Percentiles rank a stretch among this genome's conserved stretches.
Evolutionary conservation across 2,113 vertebrate genomes (phyloP).

Genomic region (Chroicocephalus ridibundus): DNA sequence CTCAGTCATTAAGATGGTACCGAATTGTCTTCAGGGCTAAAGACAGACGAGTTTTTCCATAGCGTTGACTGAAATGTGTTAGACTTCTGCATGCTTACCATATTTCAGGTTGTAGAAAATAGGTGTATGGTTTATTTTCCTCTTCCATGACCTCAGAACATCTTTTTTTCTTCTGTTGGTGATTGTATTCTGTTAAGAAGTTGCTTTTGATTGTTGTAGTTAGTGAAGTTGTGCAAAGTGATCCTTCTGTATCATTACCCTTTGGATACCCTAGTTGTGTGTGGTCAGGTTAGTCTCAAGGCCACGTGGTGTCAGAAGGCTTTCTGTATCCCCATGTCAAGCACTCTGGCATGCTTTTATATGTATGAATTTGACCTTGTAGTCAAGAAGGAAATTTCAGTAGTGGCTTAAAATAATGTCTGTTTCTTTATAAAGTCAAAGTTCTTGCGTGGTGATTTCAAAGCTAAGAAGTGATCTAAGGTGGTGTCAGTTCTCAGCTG

Average conservation of each 20-base stretch:
- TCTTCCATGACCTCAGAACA: background rate
- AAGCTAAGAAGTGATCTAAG: background rate
- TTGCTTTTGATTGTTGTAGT: background rate
- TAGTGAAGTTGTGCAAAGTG: background rate
- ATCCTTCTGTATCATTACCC: background rate
- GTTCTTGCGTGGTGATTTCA: background rate
- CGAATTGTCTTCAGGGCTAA: background rate
- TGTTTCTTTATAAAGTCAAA: background rate
- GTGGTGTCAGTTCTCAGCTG: background rate
- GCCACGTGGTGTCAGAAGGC: background rate
- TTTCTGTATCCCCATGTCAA: background rate
- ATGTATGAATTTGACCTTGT: background rate
- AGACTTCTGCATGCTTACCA: background rate
- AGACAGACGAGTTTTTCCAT: background rate
- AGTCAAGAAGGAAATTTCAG: background rate
- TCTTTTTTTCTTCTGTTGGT: background rate
- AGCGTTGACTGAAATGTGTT: background rate
- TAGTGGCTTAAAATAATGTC: background rate
- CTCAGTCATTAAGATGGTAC: background rate
- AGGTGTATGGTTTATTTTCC: background rate
- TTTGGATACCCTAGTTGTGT: background rate
- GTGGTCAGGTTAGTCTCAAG: background rate
- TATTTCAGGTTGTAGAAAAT: background rate
- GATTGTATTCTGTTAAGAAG: background rate
- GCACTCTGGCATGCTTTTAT: background rate